Evolutionary conservation across 2,113 vertebrate genomes (phyloP), one percentile per base, ranked within the genome.

Genomic region (Scortum barcoo): DNA sequence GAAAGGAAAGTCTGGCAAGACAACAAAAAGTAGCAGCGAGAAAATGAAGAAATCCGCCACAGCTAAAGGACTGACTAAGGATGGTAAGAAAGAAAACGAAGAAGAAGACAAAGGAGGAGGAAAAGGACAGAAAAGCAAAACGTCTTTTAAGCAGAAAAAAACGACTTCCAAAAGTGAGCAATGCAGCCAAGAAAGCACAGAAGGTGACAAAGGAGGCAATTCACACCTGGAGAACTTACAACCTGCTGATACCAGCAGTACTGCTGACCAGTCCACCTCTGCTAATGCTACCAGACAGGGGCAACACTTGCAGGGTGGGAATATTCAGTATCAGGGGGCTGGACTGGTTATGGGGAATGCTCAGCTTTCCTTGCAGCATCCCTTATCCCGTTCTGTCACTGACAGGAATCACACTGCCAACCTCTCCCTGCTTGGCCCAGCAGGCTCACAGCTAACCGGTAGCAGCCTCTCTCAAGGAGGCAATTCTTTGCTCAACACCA

Each of bases 401-500:
- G 80, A 81, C 38, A 72, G 51, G 26, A 89, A 63, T 74, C 72
- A 1, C 4, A 33, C 83, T 40, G 28, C 82, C 46, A 80, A 46
- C 73, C 60, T 86, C 11, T 86, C 81, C 11, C 48, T 89, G 63
- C 67, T 69, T 13, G 74, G 75, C 22, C 51, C 72, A 44, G 28
- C 70, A 8, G 60, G 73, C 28, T 79, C 88, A n/a, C 88, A 76
- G 24, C 53, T 77, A 26, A 77, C 58, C 10, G 81, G 68, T 71
- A 87, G 81, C 76, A 75, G 54, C n/a, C 53, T 87, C 22, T 83
- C 86, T 60, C 90, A 81, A 62, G 79, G 69, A 53, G 88, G 87
- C 3, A 85, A 72, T 28, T 22, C 68, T 1, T 11, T 87, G 12
- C 81, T 84, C n/a, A 88, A 40, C 58, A 24, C 38, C 11, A 4